Evolutionary conservation across 2,113 vertebrate species (phyloP), one percentile per base, ranked within the genome.

Genomic region (Vombatus ursinus): DNA sequence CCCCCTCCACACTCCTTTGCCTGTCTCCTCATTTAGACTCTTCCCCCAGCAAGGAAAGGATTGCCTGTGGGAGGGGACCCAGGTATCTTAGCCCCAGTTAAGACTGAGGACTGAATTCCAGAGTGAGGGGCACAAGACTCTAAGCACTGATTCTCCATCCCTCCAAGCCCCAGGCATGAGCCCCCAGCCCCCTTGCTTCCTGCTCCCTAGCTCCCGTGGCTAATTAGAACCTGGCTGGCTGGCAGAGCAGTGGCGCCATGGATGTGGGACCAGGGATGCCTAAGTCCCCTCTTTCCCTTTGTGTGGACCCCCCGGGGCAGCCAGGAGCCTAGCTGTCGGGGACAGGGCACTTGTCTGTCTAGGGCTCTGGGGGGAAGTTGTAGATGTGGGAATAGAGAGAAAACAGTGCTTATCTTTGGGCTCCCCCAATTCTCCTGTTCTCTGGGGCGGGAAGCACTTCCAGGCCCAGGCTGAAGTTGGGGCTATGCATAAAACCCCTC

Each of bases 141-240:
- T 7, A 24, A 93, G 94, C 94, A 93, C 92, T 37, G 52, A 28
- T 16, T 23, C 89, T 50, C 25, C 4, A 8, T 50, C 90, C 48
- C 90, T 50, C 25, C 90, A 90, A 28, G 47, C 90, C 25, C 93
- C 92, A 93, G 93, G 57, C 61, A 91, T 22, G 53, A 0, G 6
- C 93, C 96, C 93, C 93, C 53, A 77, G 24, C 22, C 90, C 93
- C 93, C 54, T 50, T 91, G 94, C 95, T 96, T 96, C 97, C 90
- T 96, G 44, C 91, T 93, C 94, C 91, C 2, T 5, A 0, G 11
- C 92, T 89, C 94, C 19, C 54, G 68, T 9, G 68, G 93, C 95
- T 97, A 91, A 96, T 97, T 97, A 98, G 96, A 52, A 96, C 93
- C 94, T 90, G 92, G 96, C 96, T 90, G 91, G 94, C 97, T 90